These are phyloP conservation scores for Exocentrus adspersus DNA, from an alignment of 2,888 invertebrate genomes.

Conservation along the genomic window DNA sequence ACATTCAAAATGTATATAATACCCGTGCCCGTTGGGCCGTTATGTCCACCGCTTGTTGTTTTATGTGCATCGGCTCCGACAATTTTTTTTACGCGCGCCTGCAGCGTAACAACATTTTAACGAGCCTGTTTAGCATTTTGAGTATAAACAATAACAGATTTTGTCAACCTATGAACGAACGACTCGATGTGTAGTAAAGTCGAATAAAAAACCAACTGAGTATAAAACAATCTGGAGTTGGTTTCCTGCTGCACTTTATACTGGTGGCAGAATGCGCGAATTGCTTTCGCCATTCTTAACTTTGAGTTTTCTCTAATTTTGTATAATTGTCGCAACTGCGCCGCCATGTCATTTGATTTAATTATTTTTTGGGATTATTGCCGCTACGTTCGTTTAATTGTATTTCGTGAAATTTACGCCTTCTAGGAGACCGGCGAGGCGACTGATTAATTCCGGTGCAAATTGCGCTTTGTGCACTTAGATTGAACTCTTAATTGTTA, in stretches of 20 bases:
- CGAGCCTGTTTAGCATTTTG: too few species aligned
- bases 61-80: background rate
- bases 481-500: too few species aligned
- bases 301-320: too few species aligned
- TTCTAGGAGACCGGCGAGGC: background rate
- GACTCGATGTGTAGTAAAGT: too few species aligned
- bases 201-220: too few species aligned
- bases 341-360: conserved; percentile 13
- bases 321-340: conserved; percentile 22
- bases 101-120: too few species aligned
- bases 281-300: conserved; percentile 20
- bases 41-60: too few species aligned
- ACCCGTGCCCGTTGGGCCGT: background rate
- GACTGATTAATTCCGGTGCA: background rate
- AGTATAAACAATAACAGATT: too few species aligned
- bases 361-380: conserved; percentile 25
- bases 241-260: conserved; percentile 18
- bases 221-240: too few species aligned
- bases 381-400: conserved; percentile 10
- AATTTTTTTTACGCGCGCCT: too few species aligned
- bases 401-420: conserved; percentile 5
- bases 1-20: background rate
- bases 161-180: too few species aligned
- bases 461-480: too few species aligned
- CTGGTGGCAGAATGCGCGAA: background rate